These are phyloP conservation scores for Periophthalmus modestus DNA, from an alignment of 2,113 vertebrate species.

Conservation along the genomic window DNA sequence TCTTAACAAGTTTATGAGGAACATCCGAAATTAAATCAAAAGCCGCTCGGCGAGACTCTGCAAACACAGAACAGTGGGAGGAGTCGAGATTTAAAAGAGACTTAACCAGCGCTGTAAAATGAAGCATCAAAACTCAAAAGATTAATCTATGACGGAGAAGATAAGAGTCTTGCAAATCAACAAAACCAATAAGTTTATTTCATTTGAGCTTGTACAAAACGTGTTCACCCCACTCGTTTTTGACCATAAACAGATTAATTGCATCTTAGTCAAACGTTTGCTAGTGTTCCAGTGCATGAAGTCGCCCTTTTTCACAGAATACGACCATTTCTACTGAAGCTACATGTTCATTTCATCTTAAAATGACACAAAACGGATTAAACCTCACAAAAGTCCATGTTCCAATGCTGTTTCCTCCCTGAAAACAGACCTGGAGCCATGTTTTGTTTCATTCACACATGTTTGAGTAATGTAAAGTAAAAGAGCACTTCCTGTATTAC, in stretches of 20 bases:
- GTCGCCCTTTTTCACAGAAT: neutral
- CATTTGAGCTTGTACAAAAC: neutral
- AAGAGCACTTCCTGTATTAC: too few relatives aligned
- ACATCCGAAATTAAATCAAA: neutral
- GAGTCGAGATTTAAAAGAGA: neutral
- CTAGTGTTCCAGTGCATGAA: neutral
- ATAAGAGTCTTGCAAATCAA: neutral
- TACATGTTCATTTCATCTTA: neutral
- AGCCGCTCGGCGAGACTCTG: neutral
- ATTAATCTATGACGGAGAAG: neutral
- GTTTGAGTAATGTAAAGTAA: too few relatives aligned
- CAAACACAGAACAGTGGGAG: neutral
- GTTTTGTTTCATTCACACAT: too few relatives aligned
- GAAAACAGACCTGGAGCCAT: too few relatives aligned
- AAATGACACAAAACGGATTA: too few relatives aligned
- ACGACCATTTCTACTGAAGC: neutral
- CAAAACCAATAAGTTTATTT: neutral
- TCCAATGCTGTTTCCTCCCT: too few relatives aligned
- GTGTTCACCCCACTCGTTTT: neutral
- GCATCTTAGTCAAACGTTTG: neutral
- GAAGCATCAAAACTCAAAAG: neutral
- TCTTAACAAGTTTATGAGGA: conserved; percentile 34
- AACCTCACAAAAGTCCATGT: too few relatives aligned
- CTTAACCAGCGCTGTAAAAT: too few relatives aligned
- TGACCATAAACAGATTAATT: neutral